Percentiles rank a stretch among this genome's conserved stretches.
Evolutionary conservation across 2,797 vertebrate genomes (phyloP).

Genomic region (Cichlasoma orientale): DNA sequence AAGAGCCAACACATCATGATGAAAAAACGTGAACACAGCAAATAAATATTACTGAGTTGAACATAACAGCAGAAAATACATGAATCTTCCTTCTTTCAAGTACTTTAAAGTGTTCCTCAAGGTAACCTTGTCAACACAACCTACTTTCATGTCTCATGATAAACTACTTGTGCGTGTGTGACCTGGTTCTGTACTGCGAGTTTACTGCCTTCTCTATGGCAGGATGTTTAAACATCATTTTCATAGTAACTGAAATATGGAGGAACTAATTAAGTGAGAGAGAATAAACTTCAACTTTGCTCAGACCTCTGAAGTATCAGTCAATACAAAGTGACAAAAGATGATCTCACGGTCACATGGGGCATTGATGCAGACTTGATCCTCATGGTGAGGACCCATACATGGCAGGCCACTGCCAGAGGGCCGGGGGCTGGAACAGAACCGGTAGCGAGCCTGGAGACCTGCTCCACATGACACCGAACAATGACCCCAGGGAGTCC

Average conservation of each 20-base stretch:
- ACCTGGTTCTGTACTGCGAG: not conserved
- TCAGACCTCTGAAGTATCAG: not conserved
- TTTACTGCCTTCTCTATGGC: not conserved
- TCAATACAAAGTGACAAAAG: not conserved
- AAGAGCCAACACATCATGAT: not conserved
- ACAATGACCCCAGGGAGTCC: constrained; percentile 90
- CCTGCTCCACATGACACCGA: constrained; percentile 84
- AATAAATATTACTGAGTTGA: not conserved
- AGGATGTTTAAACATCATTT: not conserved
- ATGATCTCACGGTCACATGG: constrained; percentile 81
- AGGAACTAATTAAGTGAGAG: not conserved
- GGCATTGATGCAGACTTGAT: constrained; percentile 77
- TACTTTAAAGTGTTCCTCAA: not conserved
- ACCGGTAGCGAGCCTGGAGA: constrained; percentile 82
- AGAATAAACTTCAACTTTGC: not conserved
- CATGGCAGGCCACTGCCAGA: constrained; percentile 78
- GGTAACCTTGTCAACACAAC: not conserved
- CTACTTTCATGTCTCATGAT: not conserved
- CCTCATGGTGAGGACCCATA: constrained; percentile 81
- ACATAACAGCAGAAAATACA: not conserved
- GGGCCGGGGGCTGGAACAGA: constrained; percentile 79
- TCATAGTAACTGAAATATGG: not conserved
- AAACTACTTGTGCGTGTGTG: not conserved
- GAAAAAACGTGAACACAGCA: not conserved
- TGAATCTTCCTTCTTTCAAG: not conserved